Base-by-base conservation (phyloP, 2,888 invertebrate species). In the Parapristionchus giblindavisi region DNA sequence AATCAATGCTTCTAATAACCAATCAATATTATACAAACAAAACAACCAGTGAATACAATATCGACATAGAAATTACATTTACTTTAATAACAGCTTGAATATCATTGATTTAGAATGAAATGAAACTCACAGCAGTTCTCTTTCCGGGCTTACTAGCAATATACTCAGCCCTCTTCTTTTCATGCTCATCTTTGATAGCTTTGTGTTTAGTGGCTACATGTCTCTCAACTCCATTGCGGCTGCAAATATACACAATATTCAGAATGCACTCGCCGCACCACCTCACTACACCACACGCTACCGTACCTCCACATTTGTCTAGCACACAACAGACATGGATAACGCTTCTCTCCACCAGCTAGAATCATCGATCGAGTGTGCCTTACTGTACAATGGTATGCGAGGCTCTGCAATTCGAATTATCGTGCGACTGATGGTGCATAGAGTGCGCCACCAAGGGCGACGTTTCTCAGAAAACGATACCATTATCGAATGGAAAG, bases 401-500 rank as follows among this genome's bases (percentile, higher is more conserved):
- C 70, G 29, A 71, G 70, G 2, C 56, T 56, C 70, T 71, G 70
- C 29, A 65, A 65, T 29, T 3, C 5, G 43, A 8, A 43, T 14
- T 36, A 38, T 60, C 24, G 38, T 61, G 61, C 40, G n/a, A 1
- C 8, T 17, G 24, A 4, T 38, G n/a, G 63, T 65, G 63, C 63
- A 17, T 14, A 40, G 63, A 43, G 63, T 65, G 63, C 63, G 32
- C 27, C 40, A 2, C 29, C 5, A 3, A 8, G 21, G 29, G 4
- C 63, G 63, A 65, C 63, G 14, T 65, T 43, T 43, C 61, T 38
- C n/a, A 61, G 4, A 0, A 17, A 24, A 51, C 14, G 48, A 14
- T 52, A 68, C 68, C 68, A 32, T 32, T 24, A 68, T 34, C 32
- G 68, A 52, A 52, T 68, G 52, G 52, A 68, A 68, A 34, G 68